phyloP scores from a whole-genome alignment of 37 sponge, comb jelly and placozoan genomes.

The Ephydatia muelleri region DNA sequence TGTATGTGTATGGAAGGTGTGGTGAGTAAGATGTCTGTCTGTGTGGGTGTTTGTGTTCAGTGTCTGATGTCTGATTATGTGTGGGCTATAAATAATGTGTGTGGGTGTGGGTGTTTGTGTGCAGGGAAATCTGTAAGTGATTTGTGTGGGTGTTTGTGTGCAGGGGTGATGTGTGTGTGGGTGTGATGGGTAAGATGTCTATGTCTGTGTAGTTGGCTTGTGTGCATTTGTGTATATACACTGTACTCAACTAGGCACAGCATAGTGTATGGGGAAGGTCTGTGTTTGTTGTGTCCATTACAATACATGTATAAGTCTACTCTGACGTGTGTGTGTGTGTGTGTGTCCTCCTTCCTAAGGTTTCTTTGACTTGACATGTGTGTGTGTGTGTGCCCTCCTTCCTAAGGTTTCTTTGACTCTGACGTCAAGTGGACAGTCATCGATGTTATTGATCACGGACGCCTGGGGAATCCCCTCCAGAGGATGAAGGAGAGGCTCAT shows the following conservation, averaged over 20 bases:
- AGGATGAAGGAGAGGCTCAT: constrained; percentile 34
- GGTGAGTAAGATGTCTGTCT: not conserved
- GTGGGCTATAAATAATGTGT: too few relatives aligned
- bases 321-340: not conserved
- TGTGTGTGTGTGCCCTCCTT: not conserved
- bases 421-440: constrained; percentile 33
- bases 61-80: too few relatives aligned
- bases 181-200: too few relatives aligned
- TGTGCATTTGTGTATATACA: not conserved
- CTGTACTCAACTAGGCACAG: too few relatives aligned
- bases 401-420: not conserved
- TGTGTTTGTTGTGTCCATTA: too few relatives aligned
- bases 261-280: too few relatives aligned
- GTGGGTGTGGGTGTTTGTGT: too few relatives aligned
- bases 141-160: too few relatives aligned
- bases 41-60: not conserved
- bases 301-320: too few relatives aligned
- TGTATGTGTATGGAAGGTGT: not conserved
- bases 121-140: too few relatives aligned
- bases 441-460: constrained; percentile 1
- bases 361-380: not conserved
- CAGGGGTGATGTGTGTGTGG: too few relatives aligned
- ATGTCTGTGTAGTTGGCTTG: not conserved
- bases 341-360: not conserved
- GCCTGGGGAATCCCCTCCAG: constrained; percentile 12